Evolutionary conservation across 2,888 invertebrate species (phyloP), one percentile per base, ranked within the genome.

Genomic region (Oligia fasciuncula): DNA sequence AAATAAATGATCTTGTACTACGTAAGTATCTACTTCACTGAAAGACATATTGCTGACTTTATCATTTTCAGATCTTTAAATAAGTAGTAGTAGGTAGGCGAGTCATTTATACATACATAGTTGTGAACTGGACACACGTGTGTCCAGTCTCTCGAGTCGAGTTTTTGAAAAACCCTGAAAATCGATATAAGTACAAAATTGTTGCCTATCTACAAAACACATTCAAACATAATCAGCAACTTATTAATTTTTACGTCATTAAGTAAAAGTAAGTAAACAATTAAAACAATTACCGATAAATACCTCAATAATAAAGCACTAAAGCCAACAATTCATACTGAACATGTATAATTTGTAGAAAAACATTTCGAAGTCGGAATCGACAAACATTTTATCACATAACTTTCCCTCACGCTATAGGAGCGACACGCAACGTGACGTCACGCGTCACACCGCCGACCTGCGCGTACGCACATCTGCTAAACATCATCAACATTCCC

Each of bases 341-440:
- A 68, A 76, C 68, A 71, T 60, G 68, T 79, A 70, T 51, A 77
- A 81, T 80, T 78, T 77, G 79, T 76, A 73, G 43, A 80, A 73
- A 83, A 81, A 81, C 69, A 77, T 81, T 82, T 76, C 66, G 65
- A 79, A 73, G 79, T 66, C 75, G 82, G 73, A 85, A 86, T 86
- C 76, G 62, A 74, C 80, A 87, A 87, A 87, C 76, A 88, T 87
- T 87, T 85, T 81, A 90, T 90, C 85, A 86, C 79, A 76, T 85
- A 80, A 92, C 94, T 94, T 94, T 94, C 94, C 88, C 93, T 91
- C 89, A 87, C 87, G 89, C 87, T 86, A 89, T 86, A 90, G 89
- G 89, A 92, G 81, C 84, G 78, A 82, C 92, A 92, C 90, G 93
- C 91, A 87, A 87, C 77, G 87, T 90, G 83, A 78, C 84, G 86